A percentile compares a stretch with the other conserved stretches of the same genome.
Evolutionary conservation across 2,888 invertebrate species (phyloP).

Genomic region (Phortica magna): DNA sequence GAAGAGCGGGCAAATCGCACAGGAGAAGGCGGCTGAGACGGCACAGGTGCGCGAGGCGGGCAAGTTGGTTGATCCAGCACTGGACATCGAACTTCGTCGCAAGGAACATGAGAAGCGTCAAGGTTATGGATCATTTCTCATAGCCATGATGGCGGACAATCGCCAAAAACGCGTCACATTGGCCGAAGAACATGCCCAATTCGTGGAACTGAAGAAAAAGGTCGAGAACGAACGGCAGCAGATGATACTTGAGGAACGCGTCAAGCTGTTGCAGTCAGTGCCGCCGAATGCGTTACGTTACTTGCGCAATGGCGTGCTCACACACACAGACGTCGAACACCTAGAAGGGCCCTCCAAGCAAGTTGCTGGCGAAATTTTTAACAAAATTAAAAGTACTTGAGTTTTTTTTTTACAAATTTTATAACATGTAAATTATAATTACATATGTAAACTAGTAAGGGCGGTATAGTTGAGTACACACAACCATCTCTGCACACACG

Average conservation of each 20-base stretch:
- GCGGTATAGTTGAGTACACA: too few relatives aligned
- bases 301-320: neutral
- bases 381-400: neutral
- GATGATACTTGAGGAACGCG: neutral
- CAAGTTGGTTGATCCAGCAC: neutral
- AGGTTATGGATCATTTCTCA: neutral
- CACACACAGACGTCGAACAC: neutral
- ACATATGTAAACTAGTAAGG: neutral
- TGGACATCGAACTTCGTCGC: neutral
- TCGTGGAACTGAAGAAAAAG: neutral
- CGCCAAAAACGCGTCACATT: neutral
- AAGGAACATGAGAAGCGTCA: neutral
- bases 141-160: constrained; percentile 1
- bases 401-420: neutral
- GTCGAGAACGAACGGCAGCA: neutral
- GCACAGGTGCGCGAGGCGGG: neutral
- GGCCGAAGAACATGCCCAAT: neutral
- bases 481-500: too few relatives aligned
- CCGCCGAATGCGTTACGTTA: neutral
- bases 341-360: neutral
- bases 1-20: neutral
- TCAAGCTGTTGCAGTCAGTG: neutral
- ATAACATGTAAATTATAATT: neutral
- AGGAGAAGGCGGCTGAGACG: neutral
- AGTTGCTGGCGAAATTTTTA: neutral